These are phyloP conservation scores for Tuta absoluta DNA, from an alignment of 2,888 invertebrate genomes.

Conservation along the genomic window DNA sequence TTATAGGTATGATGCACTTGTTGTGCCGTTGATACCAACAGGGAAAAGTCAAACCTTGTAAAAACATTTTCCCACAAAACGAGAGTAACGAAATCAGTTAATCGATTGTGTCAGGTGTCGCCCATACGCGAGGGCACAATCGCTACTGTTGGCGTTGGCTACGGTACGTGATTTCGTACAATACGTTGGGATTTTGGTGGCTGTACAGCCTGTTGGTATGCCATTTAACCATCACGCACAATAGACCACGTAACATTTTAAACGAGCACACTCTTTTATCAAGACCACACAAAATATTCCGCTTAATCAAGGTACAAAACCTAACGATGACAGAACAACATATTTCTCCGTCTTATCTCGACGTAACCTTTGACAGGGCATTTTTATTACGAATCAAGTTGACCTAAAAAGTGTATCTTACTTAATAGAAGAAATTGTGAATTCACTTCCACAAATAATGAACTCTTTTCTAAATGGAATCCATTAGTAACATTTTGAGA, in stretches of 20 bases:
- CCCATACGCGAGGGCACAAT: constrained; percentile 53
- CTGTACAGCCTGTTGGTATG: constrained; percentile 47
- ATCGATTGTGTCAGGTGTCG: constrained; percentile 64
- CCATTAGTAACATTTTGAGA: neutral
- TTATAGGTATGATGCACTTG: neutral
- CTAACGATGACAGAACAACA: constrained; percentile 16
- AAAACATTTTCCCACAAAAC: constrained; percentile 41
- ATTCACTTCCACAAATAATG: constrained; percentile 21
- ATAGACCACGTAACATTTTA: constrained; percentile 13
- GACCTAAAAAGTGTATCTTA: constrained; percentile 26
- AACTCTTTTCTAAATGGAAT: constrained; percentile 5
- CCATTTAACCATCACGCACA: constrained; percentile 27
- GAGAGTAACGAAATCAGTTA: constrained; percentile 50
- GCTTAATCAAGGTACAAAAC: constrained; percentile 8
- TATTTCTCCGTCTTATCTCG: constrained; percentile 25
- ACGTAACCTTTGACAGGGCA: constrained; percentile 27
- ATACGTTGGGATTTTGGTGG: constrained; percentile 42
- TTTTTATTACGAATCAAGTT: constrained; percentile 26
- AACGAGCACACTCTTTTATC: constrained; percentile 22
- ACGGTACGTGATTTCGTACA: constrained; percentile 57
- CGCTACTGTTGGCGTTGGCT: constrained; percentile 42
- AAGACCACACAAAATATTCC: constrained; percentile 12
- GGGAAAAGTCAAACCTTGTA: constrained; percentile 23
- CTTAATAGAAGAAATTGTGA: constrained; percentile 21
- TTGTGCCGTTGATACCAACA: constrained; percentile 18